Evolutionary conservation across 2,888 invertebrate genomes (phyloP).

Genomic region (Microdon myrmicae): DNA sequence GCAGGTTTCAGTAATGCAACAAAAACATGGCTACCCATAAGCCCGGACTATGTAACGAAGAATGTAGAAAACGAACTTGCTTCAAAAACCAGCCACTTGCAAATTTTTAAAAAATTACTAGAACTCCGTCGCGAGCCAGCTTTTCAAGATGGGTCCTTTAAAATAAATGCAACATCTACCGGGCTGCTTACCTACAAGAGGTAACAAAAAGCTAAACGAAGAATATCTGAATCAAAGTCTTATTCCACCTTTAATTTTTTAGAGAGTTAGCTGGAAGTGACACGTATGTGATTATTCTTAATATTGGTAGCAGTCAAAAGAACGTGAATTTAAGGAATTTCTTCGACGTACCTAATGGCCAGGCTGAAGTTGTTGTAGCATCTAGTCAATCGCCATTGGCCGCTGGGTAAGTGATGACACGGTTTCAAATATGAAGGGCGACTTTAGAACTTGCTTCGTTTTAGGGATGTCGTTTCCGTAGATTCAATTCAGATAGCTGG

Average conservation of each 20-base stretch:
- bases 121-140: constrained; percentile 63
- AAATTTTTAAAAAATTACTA: constrained; percentile 69
- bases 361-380: constrained; percentile 53
- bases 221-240: background rate
- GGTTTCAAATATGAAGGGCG: too few relatives aligned
- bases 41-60: constrained; percentile 45
- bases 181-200: constrained; percentile 54
- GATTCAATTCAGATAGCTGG: too few relatives aligned
- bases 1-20: constrained; percentile 54
- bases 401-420: constrained; percentile 54
- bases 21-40: constrained; percentile 57
- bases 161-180: constrained; percentile 37
- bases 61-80: constrained; percentile 68
- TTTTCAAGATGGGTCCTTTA: constrained; percentile 52
- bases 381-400: constrained; percentile 54
- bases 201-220: constrained; percentile 28
- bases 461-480: too few relatives aligned
- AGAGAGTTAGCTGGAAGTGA: constrained; percentile 50
- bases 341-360: constrained; percentile 31
- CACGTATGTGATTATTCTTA: constrained; percentile 66
- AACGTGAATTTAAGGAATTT: constrained; percentile 62
- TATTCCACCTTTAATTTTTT: background rate
- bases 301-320: constrained; percentile 67
- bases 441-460: too few relatives aligned
- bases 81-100: constrained; percentile 69